These are phyloP conservation scores for Sapajus apella DNA, from an alignment of 2,113 vertebrate genomes.

Conservation along the genomic window DNA sequence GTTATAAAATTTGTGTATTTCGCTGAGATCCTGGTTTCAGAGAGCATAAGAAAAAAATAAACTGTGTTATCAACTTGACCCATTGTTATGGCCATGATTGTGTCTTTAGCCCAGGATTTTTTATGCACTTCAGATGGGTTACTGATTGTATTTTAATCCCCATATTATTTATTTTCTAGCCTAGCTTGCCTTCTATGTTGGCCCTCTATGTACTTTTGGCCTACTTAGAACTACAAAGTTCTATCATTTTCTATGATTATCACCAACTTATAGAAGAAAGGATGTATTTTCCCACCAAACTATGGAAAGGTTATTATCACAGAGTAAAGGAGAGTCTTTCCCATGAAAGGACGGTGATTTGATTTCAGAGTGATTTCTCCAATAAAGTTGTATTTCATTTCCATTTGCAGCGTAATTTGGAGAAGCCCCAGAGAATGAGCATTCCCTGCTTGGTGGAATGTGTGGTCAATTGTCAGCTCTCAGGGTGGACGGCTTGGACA, in stretches of 20 bases:
- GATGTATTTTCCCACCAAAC: not conserved
- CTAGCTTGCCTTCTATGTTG: not conserved
- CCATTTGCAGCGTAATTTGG: constrained; percentile 84
- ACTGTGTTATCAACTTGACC: not conserved
- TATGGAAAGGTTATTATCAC: not conserved
- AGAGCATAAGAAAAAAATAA: not conserved
- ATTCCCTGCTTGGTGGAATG: constrained; percentile 90
- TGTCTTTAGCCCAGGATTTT: not conserved
- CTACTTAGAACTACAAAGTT: not conserved
- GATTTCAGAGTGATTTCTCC: not conserved
- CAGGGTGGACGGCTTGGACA: constrained; percentile 94
- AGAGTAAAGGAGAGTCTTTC: not conserved
- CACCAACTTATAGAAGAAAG: not conserved
- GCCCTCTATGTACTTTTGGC: not conserved
- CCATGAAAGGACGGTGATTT: not conserved
- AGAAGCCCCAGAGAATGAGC: constrained; percentile 84
- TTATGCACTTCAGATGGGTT: not conserved
- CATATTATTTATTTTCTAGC: not conserved
- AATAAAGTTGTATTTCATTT: constrained; percentile 41
- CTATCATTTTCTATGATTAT: not conserved
- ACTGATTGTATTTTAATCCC: not conserved
- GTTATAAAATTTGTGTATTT: not conserved
- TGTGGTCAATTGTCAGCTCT: constrained; percentile 92
- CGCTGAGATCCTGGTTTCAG: not conserved
- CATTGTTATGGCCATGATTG: not conserved